phyloP scores from a whole-genome alignment of 2,888 invertebrate species.

The Phengaris alcon region DNA sequence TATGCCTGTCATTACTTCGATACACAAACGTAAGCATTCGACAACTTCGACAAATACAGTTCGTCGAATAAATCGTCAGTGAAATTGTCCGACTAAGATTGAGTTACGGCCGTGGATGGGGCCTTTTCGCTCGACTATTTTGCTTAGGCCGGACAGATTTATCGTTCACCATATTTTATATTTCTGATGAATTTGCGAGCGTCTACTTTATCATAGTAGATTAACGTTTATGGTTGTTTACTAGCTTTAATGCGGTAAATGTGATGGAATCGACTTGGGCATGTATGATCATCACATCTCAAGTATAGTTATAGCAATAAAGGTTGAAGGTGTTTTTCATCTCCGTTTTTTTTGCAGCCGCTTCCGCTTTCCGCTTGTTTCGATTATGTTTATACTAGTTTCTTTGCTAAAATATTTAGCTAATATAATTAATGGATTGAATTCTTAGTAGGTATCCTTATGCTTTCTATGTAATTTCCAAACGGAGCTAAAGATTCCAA shows the following conservation, averaged over 20 bases:
- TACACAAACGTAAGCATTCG: constrained; percentile 73
- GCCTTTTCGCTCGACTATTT: constrained; percentile 60
- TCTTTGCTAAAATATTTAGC: no score
- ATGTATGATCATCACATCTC: no score
- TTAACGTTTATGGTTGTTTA: not conserved
- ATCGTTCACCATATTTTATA: constrained; percentile 40
- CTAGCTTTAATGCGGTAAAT: not conserved
- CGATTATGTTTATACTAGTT: not conserved
- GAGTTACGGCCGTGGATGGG: constrained; percentile 68
- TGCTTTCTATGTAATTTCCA: no score
- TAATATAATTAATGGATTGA: no score
- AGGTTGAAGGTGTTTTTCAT: not conserved
- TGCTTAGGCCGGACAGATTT: constrained; percentile 61
- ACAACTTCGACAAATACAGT: constrained; percentile 78
- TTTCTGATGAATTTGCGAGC: constrained; percentile 25
- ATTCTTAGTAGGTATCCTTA: no score
- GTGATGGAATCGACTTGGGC: not conserved
- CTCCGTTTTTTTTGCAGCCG: not conserved
- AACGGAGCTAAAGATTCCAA: no score
- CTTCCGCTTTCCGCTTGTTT: not conserved
- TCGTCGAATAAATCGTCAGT: constrained; percentile 72
- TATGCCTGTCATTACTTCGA: constrained; percentile 74
- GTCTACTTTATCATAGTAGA: constrained; percentile 20
- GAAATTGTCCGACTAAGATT: constrained; percentile 67
- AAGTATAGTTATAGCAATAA: no score